Base-by-base conservation (phyloP, 2,888 invertebrate species). In the Polymixis flavicincta region DNA sequence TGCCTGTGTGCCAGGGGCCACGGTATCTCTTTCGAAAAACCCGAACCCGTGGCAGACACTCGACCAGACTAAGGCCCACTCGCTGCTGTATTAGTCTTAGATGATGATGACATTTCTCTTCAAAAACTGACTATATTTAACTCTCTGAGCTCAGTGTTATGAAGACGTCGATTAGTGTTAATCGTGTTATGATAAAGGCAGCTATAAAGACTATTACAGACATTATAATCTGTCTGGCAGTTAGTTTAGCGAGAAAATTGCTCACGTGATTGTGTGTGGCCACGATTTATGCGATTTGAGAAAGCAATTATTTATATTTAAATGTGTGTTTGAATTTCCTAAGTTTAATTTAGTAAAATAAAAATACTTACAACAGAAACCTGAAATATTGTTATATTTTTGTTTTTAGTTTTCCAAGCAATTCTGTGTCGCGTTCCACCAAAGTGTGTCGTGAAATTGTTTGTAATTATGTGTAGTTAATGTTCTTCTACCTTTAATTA, bases 221-320 rank as follows among this genome's bases (percentile, higher is more conserved):
- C 74, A 70, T 72, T 77, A 75, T 78, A 82, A 87, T 85, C 81
- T 78, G 85, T 78, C 82, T 78, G 65, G 69, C 76, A 81, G 74
- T 74, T 75, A 83, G 72, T 74, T 82, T 75, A 75, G 78, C 61
- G 68, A 65, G 82, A 11, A 82, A 78, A 74, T 78, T 76, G 67
- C 74, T 61, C 55, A 17, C 54, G 64, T 54, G 71, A 73, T 54
- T 28, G 52, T 68, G 72, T 84, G 50, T 25, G 22, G 82, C 74
- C 50, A 64, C 1, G 11, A 74, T 67, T 32, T 3, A 0, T 32
- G 78, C 72, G 77, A 32, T 37, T 37, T 55, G 7, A 14, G 54
- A 45, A 55, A 1, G 14, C 11, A 19, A 55, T 66, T n/a, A 55
- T 55, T 17, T 66, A 37, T 37, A 25, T 54, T 54, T n/a, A 11